Conservation (phyloP, 2,797 vertebrate species). For the Erpetoichthys calabaricus region DNA sequence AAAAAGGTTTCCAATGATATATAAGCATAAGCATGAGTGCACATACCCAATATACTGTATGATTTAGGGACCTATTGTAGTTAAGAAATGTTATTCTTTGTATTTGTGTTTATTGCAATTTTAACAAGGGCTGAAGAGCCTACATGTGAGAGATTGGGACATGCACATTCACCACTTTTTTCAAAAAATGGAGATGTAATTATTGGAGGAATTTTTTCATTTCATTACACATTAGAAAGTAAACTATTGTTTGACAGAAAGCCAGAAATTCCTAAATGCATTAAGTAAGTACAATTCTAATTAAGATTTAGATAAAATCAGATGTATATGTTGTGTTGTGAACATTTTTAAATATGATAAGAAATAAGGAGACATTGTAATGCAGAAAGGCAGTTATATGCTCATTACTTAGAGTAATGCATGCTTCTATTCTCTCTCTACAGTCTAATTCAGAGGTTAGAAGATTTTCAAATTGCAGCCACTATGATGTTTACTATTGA, state of each 20-base stretch:
- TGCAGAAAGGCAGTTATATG: no score
- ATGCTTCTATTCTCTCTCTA: neutral
- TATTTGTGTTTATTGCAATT: constrained; percentile 26
- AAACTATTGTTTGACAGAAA: constrained; percentile 32
- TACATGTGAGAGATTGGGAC: constrained; percentile 29
- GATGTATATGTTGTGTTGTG: no score
- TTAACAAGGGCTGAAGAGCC: constrained; percentile 22
- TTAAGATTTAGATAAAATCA: no score
- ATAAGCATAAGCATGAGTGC: no score
- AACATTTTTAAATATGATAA: no score
- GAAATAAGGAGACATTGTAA: no score
- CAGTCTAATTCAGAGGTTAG: neutral
- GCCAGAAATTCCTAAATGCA: constrained; percentile 39
- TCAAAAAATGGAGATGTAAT: constrained; percentile 42
- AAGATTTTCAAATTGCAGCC: neutral
- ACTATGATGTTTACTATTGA: neutral
- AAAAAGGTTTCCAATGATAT: no score
- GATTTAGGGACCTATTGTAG: neutral
- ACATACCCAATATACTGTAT: constrained; percentile 2
- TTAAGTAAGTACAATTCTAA: constrained; percentile 35
- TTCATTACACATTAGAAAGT: constrained; percentile 41
- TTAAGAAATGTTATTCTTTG: constrained; percentile 16
- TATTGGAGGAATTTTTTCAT: constrained; percentile 59
- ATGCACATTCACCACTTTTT: constrained; percentile 35
- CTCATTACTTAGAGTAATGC: no score